These are phyloP conservation scores for Bombus polaris DNA, from an alignment of 1,140 invertebrate genomes.

Conservation along the genomic window DNA sequence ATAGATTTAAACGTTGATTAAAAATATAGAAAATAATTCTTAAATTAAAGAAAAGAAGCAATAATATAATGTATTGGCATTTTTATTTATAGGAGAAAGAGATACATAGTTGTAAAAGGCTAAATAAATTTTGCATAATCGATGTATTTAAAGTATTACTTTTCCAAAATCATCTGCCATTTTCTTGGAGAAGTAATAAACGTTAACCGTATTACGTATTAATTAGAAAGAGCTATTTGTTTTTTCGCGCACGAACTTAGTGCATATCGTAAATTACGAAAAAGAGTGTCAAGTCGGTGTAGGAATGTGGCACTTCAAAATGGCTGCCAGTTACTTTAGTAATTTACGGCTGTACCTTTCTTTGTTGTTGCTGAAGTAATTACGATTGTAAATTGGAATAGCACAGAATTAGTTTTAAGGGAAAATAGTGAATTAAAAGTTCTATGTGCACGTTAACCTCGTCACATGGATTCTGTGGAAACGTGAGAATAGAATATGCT, in stretches of 20 bases:
- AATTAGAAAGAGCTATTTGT: constrained; percentile 36
- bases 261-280: constrained; percentile 76
- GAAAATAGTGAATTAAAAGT: constrained; percentile 62
- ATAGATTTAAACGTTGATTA: not conserved
- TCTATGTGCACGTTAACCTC: constrained; percentile 50
- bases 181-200: not conserved
- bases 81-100: constrained; percentile 22
- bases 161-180: not conserved
- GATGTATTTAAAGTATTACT: not conserved
- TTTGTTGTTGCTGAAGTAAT: constrained; percentile 81
- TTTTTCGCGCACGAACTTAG: constrained; percentile 44
- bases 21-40: not conserved
- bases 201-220: not conserved
- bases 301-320: constrained; percentile 84
- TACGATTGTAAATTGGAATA: constrained; percentile 59
- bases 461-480: constrained; percentile 45
- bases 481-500: constrained; percentile 75
- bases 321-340: constrained; percentile 83
- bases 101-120: constrained; percentile 3
- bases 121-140: constrained; percentile 17
- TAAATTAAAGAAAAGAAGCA: constrained; percentile 9
- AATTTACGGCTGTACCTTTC: constrained; percentile 82
- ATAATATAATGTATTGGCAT: constrained; percentile 41
- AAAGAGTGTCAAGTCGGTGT: constrained; percentile 80
- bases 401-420: constrained; percentile 48